These are phyloP conservation scores for Monodelphis domestica DNA, from an alignment of 2,797 vertebrate species.

Conservation along the genomic window DNA sequence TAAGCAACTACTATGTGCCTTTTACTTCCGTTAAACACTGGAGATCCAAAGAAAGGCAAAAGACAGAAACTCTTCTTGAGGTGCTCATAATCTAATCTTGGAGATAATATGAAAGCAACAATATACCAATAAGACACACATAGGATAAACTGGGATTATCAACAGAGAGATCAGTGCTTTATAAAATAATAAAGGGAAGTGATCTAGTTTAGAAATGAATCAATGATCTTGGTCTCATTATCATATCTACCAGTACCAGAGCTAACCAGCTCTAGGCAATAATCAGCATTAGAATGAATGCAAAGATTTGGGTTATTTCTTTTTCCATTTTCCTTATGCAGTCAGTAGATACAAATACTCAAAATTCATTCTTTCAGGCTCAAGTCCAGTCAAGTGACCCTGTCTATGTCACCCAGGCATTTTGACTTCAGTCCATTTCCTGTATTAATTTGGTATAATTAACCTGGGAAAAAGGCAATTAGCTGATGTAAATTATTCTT, in stretches of 20 bases:
- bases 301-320: not conserved
- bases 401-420: conserved; percentile 47
- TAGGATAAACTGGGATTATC: not conserved
- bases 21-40: not conserved
- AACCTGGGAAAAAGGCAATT: conserved; percentile 84
- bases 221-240: not conserved
- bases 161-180: not conserved
- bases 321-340: not conserved
- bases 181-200: not conserved
- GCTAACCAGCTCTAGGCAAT: not conserved
- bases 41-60: not conserved
- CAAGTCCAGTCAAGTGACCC: conserved; percentile 34
- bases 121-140: not conserved
- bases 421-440: conserved; percentile 77
- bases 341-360: not conserved
- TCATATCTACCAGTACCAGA: not conserved
- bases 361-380: conserved; percentile 22
- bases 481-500: conserved; percentile 84
- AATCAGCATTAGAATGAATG: not conserved
- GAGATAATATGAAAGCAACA: not conserved
- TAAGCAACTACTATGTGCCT: not conserved
- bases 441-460: conserved; percentile 82
- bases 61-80: not conserved
- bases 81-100: not conserved
- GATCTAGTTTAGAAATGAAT: not conserved